These are phyloP conservation scores for Sinosuthora webbiana DNA, from an alignment of 2,113 vertebrate species.

Conservation along the genomic window DNA sequence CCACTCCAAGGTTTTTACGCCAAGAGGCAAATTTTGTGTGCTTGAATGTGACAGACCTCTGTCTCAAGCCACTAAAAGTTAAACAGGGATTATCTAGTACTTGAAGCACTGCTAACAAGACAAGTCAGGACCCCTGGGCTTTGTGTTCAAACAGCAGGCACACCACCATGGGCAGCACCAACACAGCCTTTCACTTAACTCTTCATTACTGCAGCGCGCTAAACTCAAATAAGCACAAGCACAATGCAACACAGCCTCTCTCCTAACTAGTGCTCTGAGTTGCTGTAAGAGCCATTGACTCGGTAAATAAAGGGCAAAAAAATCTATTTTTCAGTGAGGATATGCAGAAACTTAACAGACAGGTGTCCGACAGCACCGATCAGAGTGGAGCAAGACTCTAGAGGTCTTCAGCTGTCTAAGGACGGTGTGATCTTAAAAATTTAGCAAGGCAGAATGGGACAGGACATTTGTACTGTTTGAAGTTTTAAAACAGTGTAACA, in stretches of 20 bases:
- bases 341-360: background rate
- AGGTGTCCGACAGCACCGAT: background rate
- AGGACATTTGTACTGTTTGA: background rate
- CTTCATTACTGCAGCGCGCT: background rate
- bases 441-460: background rate
- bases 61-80: background rate
- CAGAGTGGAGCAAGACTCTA: background rate
- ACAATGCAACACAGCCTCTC: background rate
- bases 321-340: background rate
- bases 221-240: background rate
- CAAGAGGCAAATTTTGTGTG: background rate
- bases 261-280: background rate
- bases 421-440: background rate
- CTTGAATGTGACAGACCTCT: background rate
- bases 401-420: background rate
- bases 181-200: background rate
- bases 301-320: background rate
- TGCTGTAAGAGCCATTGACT: background rate
- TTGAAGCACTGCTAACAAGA: background rate
- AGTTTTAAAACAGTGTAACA: background rate
- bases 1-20: fast-evolving
- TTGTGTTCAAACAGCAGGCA: background rate
- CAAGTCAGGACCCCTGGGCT: background rate
- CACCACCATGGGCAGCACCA: background rate
- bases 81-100: background rate